Evolutionary conservation across 2,113 vertebrate genomes (phyloP), one percentile per base, ranked within the genome.

Genomic region (Malurus cyaneus): DNA sequence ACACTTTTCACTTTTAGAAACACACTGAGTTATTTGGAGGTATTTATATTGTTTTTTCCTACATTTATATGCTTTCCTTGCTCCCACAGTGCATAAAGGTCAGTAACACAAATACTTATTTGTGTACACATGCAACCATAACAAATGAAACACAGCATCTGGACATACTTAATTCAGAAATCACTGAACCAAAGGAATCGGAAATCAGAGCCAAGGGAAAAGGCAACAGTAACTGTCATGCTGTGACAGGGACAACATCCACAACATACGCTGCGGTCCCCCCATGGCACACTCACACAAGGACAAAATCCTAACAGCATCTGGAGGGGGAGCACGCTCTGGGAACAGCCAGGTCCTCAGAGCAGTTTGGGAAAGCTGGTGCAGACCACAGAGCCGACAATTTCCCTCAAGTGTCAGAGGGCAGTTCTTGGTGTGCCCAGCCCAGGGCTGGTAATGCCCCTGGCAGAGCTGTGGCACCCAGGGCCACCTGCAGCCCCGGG

Each of bases 91-190:
- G 18, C 39, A 73, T 50, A 93, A 89, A 94, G 59, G 59, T 77
- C 93, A 90, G 34, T 23, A 59, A 80, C 28, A 86, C 11, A 56
- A 76, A 70, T 11, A 24, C 23, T 78, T 84, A 69, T 50, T 86
- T 90, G 47, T 78, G 66, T 90, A 86, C 64, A 59, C 50, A 29
- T 41, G 56, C 52, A 61, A 42, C 39, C 47, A 83, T 34, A 66
- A 49, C 67, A 83, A 88, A 93, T 80, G 88, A 88, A 96, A 93
- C 71, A 73, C 36, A 72, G 69, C 86, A 81, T 95, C 94, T 95
- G 91, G 91, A 79, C 23, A 61, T 60, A 92, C 64, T 94, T 88
- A 86, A 96, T 96, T 94, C 56, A 44, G 53, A 94, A 96, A 74
- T 64, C 91, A 89, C 60, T 94, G 91, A 96, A 95, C 88, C 83